Conservation (phyloP, 2,797 vertebrate species). For the Tapirus indicus region DNA sequence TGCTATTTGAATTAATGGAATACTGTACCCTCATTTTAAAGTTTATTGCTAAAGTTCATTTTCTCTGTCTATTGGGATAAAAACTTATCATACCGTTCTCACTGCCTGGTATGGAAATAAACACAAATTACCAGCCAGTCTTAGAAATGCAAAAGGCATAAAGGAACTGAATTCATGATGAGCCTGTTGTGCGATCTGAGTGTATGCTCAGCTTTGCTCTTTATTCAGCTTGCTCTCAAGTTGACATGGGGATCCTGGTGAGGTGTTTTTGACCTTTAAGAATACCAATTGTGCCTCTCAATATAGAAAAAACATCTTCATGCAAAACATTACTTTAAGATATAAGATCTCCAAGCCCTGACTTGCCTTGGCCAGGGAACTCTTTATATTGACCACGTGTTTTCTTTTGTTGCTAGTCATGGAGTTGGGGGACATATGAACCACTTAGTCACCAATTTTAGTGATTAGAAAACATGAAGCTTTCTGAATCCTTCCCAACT, state of each 20-base stretch:
- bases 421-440: neutral
- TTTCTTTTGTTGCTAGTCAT: neutral
- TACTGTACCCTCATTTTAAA: neutral
- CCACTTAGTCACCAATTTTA: neutral
- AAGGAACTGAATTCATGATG: neutral
- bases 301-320: neutral
- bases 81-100: neutral
- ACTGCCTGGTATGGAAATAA: neutral
- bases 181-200: neutral
- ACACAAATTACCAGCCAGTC: neutral
- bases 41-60: slow-evolving; percentile 16
- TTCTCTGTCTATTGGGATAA: neutral
- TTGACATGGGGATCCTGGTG: neutral
- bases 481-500: slow-evolving; percentile 7
- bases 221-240: neutral
- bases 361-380: neutral
- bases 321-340: neutral
- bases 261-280: neutral
- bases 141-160: neutral
- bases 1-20: neutral
- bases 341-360: neutral
- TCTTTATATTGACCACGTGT: neutral
- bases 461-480: neutral
- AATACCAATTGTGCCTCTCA: neutral
- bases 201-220: neutral